These are phyloP conservation scores for Dermolepida albohirtum DNA, from an alignment of 2,888 invertebrate genomes.

Conservation along the genomic window DNA sequence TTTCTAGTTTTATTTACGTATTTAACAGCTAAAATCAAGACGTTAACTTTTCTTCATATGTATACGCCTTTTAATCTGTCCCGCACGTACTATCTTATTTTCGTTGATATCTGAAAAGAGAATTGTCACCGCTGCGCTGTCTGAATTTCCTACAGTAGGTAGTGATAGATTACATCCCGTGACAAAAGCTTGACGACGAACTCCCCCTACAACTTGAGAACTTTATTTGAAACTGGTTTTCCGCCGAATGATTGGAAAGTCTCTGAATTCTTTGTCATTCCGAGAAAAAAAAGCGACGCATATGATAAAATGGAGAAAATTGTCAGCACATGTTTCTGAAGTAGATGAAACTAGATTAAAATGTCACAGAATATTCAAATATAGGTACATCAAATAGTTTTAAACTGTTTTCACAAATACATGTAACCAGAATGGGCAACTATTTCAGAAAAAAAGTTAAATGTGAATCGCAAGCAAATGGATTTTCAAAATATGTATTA, in stretches of 20 bases:
- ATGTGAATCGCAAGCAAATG: no score
- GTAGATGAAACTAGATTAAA: slow-evolving; percentile 24
- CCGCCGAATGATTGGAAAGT: slow-evolving; percentile 33
- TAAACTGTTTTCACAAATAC: no score
- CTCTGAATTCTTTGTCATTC: slow-evolving; percentile 34
- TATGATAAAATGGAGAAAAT: slow-evolving; percentile 25
- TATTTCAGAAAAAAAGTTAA: no score
- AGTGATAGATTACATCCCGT: slow-evolving; percentile 34
- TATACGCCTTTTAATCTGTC: slow-evolving; percentile 13
- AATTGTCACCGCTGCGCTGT: slow-evolving; percentile 28
- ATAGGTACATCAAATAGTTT: no score
- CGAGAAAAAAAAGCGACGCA: background rate
- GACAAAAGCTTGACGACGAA: slow-evolving; percentile 35
- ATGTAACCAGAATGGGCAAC: no score
- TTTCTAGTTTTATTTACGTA: no score
- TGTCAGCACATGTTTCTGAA: slow-evolving; percentile 19
- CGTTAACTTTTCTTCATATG: background rate
- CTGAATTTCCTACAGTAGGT: slow-evolving; percentile 25
- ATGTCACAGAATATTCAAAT: slow-evolving; percentile 14
- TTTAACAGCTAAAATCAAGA: background rate
- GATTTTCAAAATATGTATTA: no score
- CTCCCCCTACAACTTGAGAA: slow-evolving; percentile 26
- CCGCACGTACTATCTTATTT: slow-evolving; percentile 12
- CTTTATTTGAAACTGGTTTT: slow-evolving; percentile 32
- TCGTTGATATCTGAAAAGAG: slow-evolving; percentile 29